Evolutionary conservation across 2,888 invertebrate species (phyloP).

Genomic region (Parapristionchus giblindavisi): DNA sequence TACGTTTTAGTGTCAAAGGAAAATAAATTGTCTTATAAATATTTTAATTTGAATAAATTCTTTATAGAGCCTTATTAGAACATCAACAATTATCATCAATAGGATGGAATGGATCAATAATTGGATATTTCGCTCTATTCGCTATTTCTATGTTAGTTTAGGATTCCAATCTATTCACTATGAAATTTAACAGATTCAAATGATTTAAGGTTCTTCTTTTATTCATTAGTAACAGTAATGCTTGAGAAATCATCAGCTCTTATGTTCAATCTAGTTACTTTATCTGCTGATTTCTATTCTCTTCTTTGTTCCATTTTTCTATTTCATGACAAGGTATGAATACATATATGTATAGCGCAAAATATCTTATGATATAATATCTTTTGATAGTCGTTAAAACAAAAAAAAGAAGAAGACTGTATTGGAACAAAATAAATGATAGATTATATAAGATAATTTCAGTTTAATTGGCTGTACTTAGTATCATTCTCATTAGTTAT

Average conservation of each 20-base stretch:
- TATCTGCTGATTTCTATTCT: conserved; percentile 86
- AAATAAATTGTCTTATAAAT: neutral
- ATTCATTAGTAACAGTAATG: conserved; percentile 81
- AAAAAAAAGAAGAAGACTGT: neutral
- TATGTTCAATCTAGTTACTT: conserved; percentile 82
- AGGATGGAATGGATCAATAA: conserved; percentile 74
- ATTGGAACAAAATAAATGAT: neutral
- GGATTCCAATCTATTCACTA: neutral
- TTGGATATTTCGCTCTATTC: conserved; percentile 71
- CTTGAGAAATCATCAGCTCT: conserved; percentile 79
- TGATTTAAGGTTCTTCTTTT: conserved; percentile 69
- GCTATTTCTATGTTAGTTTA: conserved; percentile 81
- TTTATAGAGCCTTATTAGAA: conserved; percentile 75
- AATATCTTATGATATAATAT: too few species aligned
- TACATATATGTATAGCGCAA: too few species aligned
- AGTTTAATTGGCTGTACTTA: conserved; percentile 86
- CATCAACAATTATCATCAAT: conserved; percentile 78
- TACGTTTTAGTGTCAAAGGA: too few species aligned
- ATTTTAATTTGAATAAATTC: neutral
- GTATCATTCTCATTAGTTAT: conserved; percentile 82
- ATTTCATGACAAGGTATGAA: conserved; percentile 83
- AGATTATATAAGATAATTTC: conserved; percentile 68
- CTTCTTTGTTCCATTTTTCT: conserved; percentile 82
- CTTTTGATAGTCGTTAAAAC: too few species aligned
- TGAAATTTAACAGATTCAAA: neutral